A percentile compares a stretch with the other conserved stretches of the same genome.
Conservation (phyloP, 2,888 invertebrate species). For the Oxycera nigricornis region DNA sequence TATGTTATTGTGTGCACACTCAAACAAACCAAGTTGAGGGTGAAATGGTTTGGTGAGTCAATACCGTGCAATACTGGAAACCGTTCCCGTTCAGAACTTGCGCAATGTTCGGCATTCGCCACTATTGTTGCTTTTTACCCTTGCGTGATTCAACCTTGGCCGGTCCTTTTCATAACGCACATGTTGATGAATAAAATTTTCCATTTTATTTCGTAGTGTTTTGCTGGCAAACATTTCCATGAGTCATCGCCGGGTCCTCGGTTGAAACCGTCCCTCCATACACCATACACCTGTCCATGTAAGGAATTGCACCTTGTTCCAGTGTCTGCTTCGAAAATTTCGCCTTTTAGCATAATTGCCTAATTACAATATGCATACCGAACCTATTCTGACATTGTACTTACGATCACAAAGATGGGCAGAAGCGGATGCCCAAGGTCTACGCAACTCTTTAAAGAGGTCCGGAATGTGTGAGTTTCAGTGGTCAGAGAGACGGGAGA, state of each 20-base stretch:
- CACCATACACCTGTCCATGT: not conserved
- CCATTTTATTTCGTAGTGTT: not conserved
- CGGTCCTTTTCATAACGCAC: not conserved
- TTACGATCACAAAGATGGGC: too few relatives aligned
- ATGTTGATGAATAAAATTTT: not conserved
- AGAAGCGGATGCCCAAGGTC: not conserved
- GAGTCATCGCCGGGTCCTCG: not conserved
- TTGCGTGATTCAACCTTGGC: not conserved
- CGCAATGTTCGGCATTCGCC: not conserved
- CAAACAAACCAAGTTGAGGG: not conserved
- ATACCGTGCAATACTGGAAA: not conserved
- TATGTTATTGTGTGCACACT: not conserved
- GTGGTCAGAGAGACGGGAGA: not conserved
- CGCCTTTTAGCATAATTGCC: not conserved
- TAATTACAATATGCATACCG: not conserved
- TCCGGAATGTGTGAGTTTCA: not conserved
- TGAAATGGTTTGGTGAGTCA: not conserved
- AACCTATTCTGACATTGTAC: not conserved
- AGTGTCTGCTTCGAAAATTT: not conserved
- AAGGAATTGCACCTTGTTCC: conserved; percentile 23
- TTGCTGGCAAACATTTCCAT: not conserved
- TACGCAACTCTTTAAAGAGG: not conserved
- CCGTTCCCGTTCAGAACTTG: conserved; percentile 4
- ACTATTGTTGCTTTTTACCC: not conserved
- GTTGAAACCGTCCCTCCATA: not conserved